These are phyloP conservation scores for Dendrolimus pini DNA, from an alignment of 2,888 invertebrate species.

Conservation along the genomic window DNA sequence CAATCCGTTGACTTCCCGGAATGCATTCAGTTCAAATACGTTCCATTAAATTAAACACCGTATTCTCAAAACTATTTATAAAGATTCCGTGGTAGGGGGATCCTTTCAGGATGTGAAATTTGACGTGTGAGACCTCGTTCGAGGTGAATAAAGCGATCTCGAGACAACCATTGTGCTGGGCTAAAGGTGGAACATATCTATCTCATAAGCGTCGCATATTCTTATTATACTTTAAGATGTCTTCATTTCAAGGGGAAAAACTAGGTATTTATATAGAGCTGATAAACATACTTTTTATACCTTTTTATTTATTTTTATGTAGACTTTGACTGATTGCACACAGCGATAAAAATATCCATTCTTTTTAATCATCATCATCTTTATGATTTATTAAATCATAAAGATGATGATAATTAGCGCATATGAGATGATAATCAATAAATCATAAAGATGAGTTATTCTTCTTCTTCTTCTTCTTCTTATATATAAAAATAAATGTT, in stretches of 20 bases:
- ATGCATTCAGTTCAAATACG: conserved; percentile 44
- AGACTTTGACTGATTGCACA: too few species aligned
- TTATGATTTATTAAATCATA: too few species aligned
- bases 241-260: conserved; percentile 35
- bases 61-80: conserved; percentile 70
- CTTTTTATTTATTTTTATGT: too few species aligned
- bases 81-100: conserved; percentile 60
- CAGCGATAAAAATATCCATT: too few species aligned
- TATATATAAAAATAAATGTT: too few species aligned
- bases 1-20: conserved; percentile 58
- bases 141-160: conserved; percentile 40
- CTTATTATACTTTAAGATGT: conserved; percentile 58
- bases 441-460: too few species aligned
- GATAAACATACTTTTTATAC: conserved; percentile 8
- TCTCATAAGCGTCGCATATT: conserved; percentile 48
- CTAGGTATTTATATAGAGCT: conserved; percentile 25
- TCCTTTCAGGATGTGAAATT: conserved; percentile 72
- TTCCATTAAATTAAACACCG: conserved; percentile 72
- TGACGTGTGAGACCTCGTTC: conserved; percentile 65
- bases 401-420: too few species aligned
- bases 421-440: too few species aligned
- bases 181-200: conserved; percentile 47
- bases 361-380: too few species aligned
- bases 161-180: conserved; percentile 41
- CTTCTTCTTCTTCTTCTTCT: too few species aligned